phyloP scores from a whole-genome alignment of 2,888 invertebrate genomes.

The Geophilus truncorum region DNA sequence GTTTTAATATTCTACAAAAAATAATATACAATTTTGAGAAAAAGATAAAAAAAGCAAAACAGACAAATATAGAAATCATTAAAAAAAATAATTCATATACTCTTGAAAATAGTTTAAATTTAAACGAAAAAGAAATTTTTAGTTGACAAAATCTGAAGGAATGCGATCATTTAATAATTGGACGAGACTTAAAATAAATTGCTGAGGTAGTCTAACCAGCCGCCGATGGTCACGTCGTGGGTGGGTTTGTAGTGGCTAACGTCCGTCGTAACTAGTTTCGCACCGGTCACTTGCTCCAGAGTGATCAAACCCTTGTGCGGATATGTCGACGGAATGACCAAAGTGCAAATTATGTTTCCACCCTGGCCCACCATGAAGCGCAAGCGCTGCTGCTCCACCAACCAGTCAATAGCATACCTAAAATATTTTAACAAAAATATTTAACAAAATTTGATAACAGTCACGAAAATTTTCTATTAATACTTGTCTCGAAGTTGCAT shows the following conservation, averaged over 20 bases:
- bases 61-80: not conserved
- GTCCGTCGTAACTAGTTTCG: not conserved
- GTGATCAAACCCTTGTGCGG: not conserved
- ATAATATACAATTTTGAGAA: not conserved
- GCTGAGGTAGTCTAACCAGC: too few species aligned
- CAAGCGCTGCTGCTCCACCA: not conserved
- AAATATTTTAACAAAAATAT: not conserved
- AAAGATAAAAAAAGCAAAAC: not conserved
- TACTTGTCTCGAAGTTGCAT: slow-evolving; percentile 13
- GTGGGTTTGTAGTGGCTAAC: not conserved
- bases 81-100: not conserved
- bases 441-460: not conserved
- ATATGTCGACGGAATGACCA: not conserved
- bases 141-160: too few species aligned
- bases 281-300: not conserved
- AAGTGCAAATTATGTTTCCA: not conserved
- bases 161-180: too few species aligned
- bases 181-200: too few species aligned
- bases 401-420: not conserved
- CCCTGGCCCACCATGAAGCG: not conserved
- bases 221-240: too few species aligned
- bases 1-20: not conserved
- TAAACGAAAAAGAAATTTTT: not conserved
- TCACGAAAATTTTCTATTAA: too few species aligned
- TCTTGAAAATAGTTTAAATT: too few species aligned